phyloP scores from a whole-genome alignment of 2,113 vertebrate species.

The Lampris incognitus region DNA sequence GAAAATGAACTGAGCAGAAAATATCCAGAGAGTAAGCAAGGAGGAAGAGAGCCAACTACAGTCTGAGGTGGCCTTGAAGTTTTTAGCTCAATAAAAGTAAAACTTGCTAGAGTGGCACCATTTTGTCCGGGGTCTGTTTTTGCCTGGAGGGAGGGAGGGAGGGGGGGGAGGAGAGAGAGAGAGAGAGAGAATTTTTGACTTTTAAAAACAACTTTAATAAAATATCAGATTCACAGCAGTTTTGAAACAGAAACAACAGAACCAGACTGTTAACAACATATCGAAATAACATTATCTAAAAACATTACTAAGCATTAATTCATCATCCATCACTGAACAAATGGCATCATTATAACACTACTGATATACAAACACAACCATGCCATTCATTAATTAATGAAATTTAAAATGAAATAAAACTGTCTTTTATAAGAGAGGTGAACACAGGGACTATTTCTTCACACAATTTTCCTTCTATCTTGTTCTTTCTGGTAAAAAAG shows the following conservation, averaged over 20 bases:
- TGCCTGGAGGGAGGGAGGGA: not conserved
- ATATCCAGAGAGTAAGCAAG: slow-evolving; percentile 11
- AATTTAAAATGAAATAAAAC: not conserved
- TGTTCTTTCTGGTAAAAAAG: no score
- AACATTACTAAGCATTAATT: no score
- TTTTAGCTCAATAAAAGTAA: not conserved
- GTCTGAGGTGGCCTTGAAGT: not conserved
- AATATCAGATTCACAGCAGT: no score
- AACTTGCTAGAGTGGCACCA: not conserved
- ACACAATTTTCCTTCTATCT: no score
- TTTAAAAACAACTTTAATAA: no score
- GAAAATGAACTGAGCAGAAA: slow-evolving; percentile 25
- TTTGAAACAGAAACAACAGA: no score
- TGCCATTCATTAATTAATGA: not conserved
- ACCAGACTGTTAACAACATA: no score
- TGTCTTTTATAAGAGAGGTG: not conserved
- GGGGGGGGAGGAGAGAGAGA: not conserved
- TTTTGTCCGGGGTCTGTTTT: not conserved
- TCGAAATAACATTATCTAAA: no score
- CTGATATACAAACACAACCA: no score
- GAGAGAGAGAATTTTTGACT: not conserved
- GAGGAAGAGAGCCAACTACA: slow-evolving; percentile 26
- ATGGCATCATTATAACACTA: no score
- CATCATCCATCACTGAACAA: no score
- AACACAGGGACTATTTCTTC: no score